Evolutionary conservation across 1,140 invertebrate genomes (phyloP).

Genomic region (Planococcus citri): DNA sequence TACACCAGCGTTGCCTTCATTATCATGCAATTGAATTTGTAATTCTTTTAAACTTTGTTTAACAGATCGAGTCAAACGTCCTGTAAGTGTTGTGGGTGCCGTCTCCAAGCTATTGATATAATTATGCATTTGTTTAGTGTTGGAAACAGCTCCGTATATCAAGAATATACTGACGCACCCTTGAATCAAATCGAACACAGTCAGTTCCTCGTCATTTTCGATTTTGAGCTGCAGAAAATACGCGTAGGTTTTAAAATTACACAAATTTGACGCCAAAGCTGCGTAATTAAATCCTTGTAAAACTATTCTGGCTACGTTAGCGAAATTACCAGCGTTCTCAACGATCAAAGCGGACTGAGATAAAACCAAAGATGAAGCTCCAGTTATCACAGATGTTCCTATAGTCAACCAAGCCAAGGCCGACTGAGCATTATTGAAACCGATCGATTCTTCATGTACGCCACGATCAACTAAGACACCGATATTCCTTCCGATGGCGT

Average conservation of each 20-base stretch:
- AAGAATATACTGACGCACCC: background rate
- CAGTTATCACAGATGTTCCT: background rate
- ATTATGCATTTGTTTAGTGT: background rate
- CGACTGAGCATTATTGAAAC: background rate
- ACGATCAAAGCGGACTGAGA: background rate
- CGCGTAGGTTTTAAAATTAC: background rate
- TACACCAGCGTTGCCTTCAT: background rate
- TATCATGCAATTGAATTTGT: background rate
- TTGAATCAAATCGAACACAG: background rate
- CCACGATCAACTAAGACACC: background rate
- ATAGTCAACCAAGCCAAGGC: background rate
- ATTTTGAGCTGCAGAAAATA: background rate
- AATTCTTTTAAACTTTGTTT: background rate
- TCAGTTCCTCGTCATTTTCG: background rate
- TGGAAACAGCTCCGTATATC: background rate
- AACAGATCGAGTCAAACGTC: background rate
- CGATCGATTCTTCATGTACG: background rate
- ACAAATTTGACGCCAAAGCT: background rate
- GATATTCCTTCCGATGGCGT: background rate
- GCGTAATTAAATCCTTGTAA: background rate
- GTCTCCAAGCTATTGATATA: background rate
- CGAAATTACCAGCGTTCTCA: background rate
- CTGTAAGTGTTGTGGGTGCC: background rate
- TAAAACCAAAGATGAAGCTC: background rate
- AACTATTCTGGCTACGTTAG: background rate